A percentile compares a stretch with the other conserved stretches of the same genome.
These are phyloP conservation scores for Pseudorhombus dupliciocellatus DNA, from an alignment of 2,113 vertebrate genomes.

Conservation along the genomic window DNA sequence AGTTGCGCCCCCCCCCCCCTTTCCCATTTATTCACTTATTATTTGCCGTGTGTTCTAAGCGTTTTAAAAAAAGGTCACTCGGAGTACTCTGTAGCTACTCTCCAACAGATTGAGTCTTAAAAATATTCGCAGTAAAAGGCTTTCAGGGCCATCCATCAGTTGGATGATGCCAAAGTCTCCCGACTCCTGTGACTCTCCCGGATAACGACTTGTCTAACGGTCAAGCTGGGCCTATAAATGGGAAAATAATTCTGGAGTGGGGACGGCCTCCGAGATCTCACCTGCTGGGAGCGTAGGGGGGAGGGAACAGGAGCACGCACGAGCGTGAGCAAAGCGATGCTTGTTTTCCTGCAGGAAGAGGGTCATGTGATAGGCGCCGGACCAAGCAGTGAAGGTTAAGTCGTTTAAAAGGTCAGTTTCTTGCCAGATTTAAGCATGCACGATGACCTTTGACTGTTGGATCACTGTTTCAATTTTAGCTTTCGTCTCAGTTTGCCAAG, in stretches of 20 bases:
- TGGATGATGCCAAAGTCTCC: constrained; percentile 12
- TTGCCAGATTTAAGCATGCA: background rate
- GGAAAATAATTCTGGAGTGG: background rate
- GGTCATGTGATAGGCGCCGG: background rate
- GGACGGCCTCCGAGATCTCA: constrained; percentile 4
- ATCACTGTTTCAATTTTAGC: background rate
- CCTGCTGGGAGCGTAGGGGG: constrained; percentile 1
- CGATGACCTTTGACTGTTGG: background rate
- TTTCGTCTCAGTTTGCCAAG: background rate
- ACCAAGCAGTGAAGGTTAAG: background rate
- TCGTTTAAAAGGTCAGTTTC: too few species aligned
- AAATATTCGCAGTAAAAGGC: constrained; percentile 1
- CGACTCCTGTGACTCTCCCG: constrained; percentile 20
- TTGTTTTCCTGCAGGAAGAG: background rate
- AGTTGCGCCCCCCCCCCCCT: background rate
- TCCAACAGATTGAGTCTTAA: constrained; percentile 15
- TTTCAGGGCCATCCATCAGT: constrained; percentile 15
- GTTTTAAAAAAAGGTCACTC: background rate
- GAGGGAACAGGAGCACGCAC: background rate
- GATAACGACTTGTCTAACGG: constrained; percentile 32
- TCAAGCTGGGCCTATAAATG: constrained; percentile 25
- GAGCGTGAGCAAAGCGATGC: background rate
- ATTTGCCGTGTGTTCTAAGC: background rate
- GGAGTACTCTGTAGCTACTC: background rate
- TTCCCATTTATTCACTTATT: background rate